Evolutionary conservation across 2,888 invertebrate genomes (phyloP), one percentile per base, ranked within the genome.

Genomic region (Linyphia triangularis): DNA sequence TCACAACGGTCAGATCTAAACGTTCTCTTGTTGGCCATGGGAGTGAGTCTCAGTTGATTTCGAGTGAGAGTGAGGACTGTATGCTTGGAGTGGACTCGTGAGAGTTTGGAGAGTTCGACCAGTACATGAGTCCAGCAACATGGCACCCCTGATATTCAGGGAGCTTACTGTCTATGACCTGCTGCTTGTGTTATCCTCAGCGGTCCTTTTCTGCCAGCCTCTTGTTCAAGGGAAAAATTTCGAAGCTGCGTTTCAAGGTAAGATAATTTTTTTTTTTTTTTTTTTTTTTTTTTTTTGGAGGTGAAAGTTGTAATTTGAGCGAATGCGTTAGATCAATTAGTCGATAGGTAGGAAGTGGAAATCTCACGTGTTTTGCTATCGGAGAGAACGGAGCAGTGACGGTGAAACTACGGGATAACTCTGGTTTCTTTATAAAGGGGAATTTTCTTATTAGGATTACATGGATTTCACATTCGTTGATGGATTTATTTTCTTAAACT

Each of bases 231-330:
- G 73, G 16, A 85, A 85, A 43, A 85, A 79, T 77, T 88, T 88
- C 43, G 88, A 88, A 78, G 88, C 88, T n/a, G 88, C 88, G 7
- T 88, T 88, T 67, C 88, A 88, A 83, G 88, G 88, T 88, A 78
- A 88, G 83, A 28, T 33, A 30, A 19, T 33, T n/a, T 67, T n/a
- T 33, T 24, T 67, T 33, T n/a, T 33, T n/a, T n/a, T n/a, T n/a
- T n/a, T n/a, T n/a, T n/a, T n/a, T n/a, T n/a, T n/a, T n/a, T n/a
- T n/a, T n/a, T n/a, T n/a, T n/a, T n/a, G n/a, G 22, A 59, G n/a
- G n/a, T n/a, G 51, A 51, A 19, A 7, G 51, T 10, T 19, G n/a
- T n/a, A 51, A 51, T 51, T 51, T 19, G 19, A 6, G 19, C 16
- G n/a, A 19, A 7, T 19, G 13, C n/a, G n/a, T n/a, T n/a, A n/a